A percentile compares a stretch with the other conserved stretches of the same genome.
Conservation (phyloP, 1,140 invertebrate species). For the Drosophila sproati region DNA sequence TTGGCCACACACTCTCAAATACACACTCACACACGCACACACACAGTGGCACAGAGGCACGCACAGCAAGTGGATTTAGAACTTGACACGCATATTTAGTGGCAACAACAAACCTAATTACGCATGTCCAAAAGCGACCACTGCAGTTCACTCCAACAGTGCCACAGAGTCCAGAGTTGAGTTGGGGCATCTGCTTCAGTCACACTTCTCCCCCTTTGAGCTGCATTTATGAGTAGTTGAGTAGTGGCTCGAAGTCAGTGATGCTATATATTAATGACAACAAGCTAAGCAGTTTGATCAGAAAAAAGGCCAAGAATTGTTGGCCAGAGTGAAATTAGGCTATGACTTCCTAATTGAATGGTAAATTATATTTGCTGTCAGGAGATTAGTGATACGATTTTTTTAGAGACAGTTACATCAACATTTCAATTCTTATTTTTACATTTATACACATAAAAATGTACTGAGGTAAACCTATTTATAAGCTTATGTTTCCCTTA, state of each 20-base stretch:
- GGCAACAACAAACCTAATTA: constrained; percentile 79
- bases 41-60: background rate
- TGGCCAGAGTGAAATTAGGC: no score
- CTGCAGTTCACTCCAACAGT: constrained; percentile 36
- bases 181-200: background rate
- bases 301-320: no score
- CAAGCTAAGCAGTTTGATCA: background rate
- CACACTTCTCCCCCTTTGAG: background rate
- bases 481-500: no score
- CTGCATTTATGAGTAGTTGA: constrained; percentile 17
- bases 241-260: background rate
- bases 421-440: no score
- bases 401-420: no score
- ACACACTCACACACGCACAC: constrained; percentile 11
- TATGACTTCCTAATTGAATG: no score
- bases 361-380: no score
- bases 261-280: background rate
- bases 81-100: constrained; percentile 82
- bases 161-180: background rate
- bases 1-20: constrained; percentile 15
- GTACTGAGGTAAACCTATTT: no score
- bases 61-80: constrained; percentile 40
- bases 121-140: constrained; percentile 67
- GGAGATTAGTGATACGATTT: no score
- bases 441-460: no score